phyloP scores from a whole-genome alignment of 1,140 invertebrate genomes.

The Acromyrmex echinatior region DNA sequence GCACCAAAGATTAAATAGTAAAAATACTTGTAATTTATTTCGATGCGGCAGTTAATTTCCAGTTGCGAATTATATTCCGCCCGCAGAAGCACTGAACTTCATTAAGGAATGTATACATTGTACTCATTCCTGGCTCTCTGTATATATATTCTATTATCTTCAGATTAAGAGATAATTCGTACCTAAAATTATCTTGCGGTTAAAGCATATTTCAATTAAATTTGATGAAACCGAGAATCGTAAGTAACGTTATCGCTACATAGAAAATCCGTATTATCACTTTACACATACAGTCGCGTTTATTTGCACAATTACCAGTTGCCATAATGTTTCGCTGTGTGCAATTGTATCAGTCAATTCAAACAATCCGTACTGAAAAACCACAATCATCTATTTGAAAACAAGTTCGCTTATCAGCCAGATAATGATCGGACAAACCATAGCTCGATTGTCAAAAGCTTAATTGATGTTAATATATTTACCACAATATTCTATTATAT shows the following conservation, averaged over 20 bases:
- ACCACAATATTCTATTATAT: too few relatives aligned
- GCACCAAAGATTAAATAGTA: not conserved
- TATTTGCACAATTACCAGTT: not conserved
- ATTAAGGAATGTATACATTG: conserved; percentile 9
- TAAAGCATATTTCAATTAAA: conserved; percentile 21
- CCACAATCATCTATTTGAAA: conserved; percentile 16
- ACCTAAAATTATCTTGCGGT: not conserved
- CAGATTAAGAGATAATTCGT: conserved; percentile 15
- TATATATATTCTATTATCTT: not conserved
- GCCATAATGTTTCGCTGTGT: not conserved
- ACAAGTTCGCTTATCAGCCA: not conserved
- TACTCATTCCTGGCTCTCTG: not conserved
- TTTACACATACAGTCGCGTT: not conserved
- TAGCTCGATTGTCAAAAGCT: not conserved
- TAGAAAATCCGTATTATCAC: not conserved
- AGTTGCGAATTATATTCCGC: not conserved
- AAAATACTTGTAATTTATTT: conserved; percentile 21
- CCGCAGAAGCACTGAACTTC: not conserved
- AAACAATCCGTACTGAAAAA: not conserved
- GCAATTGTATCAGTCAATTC: not conserved
- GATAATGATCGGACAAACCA: not conserved
- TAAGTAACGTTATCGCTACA: not conserved
- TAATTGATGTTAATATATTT: not conserved
- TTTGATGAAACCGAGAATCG: not conserved
- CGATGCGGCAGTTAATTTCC: not conserved